Conservation (phyloP, 1,140 invertebrate genomes). For the Aplysia californica region DNA sequence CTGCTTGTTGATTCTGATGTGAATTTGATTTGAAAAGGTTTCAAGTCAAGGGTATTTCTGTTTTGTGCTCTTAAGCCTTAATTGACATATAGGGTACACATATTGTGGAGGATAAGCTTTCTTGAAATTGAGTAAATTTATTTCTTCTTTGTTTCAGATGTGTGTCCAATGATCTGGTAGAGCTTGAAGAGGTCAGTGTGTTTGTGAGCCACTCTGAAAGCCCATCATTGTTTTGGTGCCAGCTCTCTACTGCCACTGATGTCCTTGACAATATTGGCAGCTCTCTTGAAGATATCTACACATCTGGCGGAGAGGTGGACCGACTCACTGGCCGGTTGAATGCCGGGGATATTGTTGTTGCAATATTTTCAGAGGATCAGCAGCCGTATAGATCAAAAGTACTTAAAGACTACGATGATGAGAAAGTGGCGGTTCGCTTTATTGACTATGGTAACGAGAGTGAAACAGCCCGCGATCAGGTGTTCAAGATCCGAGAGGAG, state of each 20-base stretch:
- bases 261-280: background rate
- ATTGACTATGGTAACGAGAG: slow-evolving; percentile 22
- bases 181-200: background rate
- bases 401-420: background rate
- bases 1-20: too few relatives aligned
- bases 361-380: background rate
- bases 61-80: too few relatives aligned
- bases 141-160: slow-evolving; percentile 6
- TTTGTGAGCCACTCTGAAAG: slow-evolving; percentile 12
- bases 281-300: background rate
- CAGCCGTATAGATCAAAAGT: slow-evolving; percentile 12
- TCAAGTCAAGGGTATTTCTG: too few relatives aligned
- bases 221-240: slow-evolving; percentile 15
- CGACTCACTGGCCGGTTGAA: background rate
- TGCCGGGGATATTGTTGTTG: slow-evolving; percentile 18
- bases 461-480: background rate
- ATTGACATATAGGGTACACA: too few relatives aligned
- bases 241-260: background rate
- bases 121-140: too few relatives aligned
- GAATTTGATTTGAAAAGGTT: too few relatives aligned
- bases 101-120: too few relatives aligned
- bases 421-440: background rate
- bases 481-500: background rate
- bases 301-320: background rate
- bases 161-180: slow-evolving; percentile 7